phyloP scores from a whole-genome alignment of 2,888 invertebrate species.

The Adelphocoris suturalis region DNA sequence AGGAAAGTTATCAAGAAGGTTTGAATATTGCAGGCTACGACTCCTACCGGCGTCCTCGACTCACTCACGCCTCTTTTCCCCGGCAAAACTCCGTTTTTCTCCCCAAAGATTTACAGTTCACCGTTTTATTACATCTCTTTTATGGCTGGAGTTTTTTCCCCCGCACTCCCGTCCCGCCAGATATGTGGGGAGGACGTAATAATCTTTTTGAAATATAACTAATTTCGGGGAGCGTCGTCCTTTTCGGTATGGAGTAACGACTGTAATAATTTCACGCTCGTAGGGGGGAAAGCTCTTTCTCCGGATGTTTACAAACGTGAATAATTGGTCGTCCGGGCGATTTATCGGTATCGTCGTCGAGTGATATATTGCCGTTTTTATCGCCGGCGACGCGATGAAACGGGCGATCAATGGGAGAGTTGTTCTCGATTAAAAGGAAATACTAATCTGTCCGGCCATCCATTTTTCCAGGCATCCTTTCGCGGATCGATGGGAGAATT shows the following conservation, averaged over 20 bases:
- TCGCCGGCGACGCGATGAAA: constrained; percentile 2
- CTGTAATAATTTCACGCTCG: constrained; percentile 30
- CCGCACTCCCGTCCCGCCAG: neutral
- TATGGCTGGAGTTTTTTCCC: constrained; percentile 36
- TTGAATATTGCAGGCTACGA: constrained; percentile 65
- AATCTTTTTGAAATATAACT: constrained; percentile 57
- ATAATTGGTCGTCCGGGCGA: constrained; percentile 5
- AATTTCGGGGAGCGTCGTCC: constrained; percentile 15
- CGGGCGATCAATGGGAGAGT: neutral
- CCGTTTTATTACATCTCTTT: constrained; percentile 67
- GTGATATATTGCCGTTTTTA: constrained; percentile 18
- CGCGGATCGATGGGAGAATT: too few relatives aligned
- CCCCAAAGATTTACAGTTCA: constrained; percentile 67
- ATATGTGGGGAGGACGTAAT: neutral
- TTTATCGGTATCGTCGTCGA: neutral
- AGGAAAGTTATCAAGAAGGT: constrained; percentile 69
- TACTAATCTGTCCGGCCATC: neutral
- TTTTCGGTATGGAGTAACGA: constrained; percentile 22
- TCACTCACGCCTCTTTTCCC: constrained; percentile 11
- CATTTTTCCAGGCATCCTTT: neutral
- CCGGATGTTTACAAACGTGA: constrained; percentile 21
- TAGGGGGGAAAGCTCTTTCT: neutral
- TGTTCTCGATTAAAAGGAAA: constrained; percentile 5
- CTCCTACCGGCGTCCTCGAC: constrained; percentile 34
- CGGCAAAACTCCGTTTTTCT: constrained; percentile 24